Percentiles rank a stretch among this genome's conserved stretches.
phyloP scores from a whole-genome alignment of 1,140 invertebrate genomes.

The Halotydeus destructor region DNA sequence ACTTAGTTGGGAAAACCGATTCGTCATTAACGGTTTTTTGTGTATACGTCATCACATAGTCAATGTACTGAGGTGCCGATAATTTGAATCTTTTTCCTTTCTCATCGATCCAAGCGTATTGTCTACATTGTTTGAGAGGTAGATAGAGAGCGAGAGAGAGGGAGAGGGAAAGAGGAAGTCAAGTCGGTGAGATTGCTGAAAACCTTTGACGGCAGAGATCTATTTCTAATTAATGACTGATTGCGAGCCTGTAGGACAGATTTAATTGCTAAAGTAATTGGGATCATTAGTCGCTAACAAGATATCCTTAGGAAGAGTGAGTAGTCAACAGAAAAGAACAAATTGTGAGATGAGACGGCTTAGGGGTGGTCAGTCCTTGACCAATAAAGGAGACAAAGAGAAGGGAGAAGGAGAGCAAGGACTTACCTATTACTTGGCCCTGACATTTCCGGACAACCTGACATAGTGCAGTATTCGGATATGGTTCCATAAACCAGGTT shows the following conservation, averaged over 20 bases:
- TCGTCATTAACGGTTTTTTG: slow-evolving; percentile 94
- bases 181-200: neutral
- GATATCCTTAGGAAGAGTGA: slow-evolving; percentile 1
- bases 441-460: slow-evolving; percentile 79
- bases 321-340: neutral
- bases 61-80: slow-evolving; percentile 90
- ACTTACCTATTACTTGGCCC: slow-evolving; percentile 69
- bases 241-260: no score
- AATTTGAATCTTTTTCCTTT: slow-evolving; percentile 93
- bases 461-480: slow-evolving; percentile 89
- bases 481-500: slow-evolving; percentile 92
- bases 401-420: neutral
- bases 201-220: neutral
- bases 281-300: slow-evolving; percentile 6
- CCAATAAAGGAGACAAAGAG: neutral
- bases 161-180: slow-evolving; percentile 5
- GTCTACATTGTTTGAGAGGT: slow-evolving; percentile 32
- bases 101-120: slow-evolving; percentile 94
- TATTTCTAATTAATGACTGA: neutral
- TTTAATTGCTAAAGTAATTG: no score
- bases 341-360: neutral
- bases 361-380: neutral
- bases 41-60: slow-evolving; percentile 94
- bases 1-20: slow-evolving; percentile 92
- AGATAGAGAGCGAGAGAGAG: neutral